A percentile compares a stretch with the other conserved stretches of the same genome.
These are phyloP conservation scores for Mactra quadrangularis DNA, from an alignment of 1,140 invertebrate species.

Conservation along the genomic window DNA sequence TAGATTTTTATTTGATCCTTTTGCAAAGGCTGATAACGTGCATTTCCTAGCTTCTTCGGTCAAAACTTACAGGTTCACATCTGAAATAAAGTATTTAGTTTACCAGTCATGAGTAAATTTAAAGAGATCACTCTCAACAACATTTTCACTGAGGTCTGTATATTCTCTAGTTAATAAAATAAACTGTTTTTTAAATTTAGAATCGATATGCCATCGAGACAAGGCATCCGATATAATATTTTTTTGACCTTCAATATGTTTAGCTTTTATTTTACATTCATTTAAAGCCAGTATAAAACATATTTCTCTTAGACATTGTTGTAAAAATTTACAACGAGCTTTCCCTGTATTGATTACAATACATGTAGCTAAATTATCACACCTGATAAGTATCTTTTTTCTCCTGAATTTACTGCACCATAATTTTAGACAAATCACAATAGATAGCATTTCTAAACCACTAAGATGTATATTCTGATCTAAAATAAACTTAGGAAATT, in stretches of 20 bases:
- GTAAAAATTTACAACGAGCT: too few relatives aligned
- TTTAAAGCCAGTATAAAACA: neutral
- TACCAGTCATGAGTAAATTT: too few relatives aligned
- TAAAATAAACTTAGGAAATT: constrained; percentile 29
- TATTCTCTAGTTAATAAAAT: neutral
- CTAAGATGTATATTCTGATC: constrained; percentile 21
- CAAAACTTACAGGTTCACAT: too few relatives aligned
- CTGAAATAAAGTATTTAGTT: too few relatives aligned
- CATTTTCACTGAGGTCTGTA: neutral
- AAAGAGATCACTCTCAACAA: neutral
- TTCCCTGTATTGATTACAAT: too few relatives aligned
- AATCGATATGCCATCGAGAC: neutral
- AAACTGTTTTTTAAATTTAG: neutral
- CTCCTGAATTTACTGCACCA: neutral
- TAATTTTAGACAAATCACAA: constrained; percentile 5
- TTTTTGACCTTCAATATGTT: neutral
- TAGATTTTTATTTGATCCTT: neutral
- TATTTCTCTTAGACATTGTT: too few relatives aligned
- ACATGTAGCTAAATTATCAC: too few relatives aligned
- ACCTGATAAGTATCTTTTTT: neutral
- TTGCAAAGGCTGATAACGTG: too few relatives aligned
- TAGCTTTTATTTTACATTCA: constrained; percentile 9
- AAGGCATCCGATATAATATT: constrained; percentile 16
- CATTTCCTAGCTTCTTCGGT: too few relatives aligned
- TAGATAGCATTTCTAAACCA: constrained; percentile 21